Evolutionary conservation across 1,140 invertebrate species (phyloP), one percentile per base, ranked within the genome.

Genomic region (Magallana ariakensis): DNA sequence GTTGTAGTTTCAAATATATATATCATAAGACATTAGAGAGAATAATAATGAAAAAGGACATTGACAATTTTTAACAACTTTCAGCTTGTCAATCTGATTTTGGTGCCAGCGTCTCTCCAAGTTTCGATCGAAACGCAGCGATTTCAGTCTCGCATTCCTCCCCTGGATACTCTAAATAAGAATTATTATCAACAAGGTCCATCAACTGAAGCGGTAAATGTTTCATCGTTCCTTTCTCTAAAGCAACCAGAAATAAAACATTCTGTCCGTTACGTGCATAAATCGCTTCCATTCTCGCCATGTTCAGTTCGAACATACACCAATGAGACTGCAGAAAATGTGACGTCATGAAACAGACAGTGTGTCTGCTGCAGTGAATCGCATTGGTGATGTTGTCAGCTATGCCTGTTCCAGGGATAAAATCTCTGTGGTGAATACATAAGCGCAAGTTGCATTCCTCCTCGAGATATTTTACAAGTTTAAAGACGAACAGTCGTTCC

Each of bases 261-360:
- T 85, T 82, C 46, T 80, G 70, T 5, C 55, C 70, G n/a, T 85
- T 55, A 56, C 83, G 22, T n/a, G 81, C 75, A 54, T 83, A 87
- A 75, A 83, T 81, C 46, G 87, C 85, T 33, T 92, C 90, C 88
- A 90, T 89, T 33, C 83, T 66, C 11, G 91, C 91, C 91, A 92
- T 93, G 87, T 96, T 95, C 10, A 96, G 95, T 91, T 96, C 96
- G 95, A 96, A 96, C 62, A 95, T 89, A 91, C 96, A 96, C 96
- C 96, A 96, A 54, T 96, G 95, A 15, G 96, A 96, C 87, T 95
- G 95, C 0, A 95, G 94, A 90, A 96, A 96, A 70, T 95, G 94
- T 90, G 96, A 95, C 86, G 96, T 96, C 58, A 97, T 94, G 22
- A 97, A 92, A 19, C 96, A 92, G 62, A 97, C 93, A 19, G 96